Evolutionary conservation across 2,113 vertebrate genomes (phyloP), one percentile per base, ranked within the genome.

Genomic region (Notarius quadriscutis): DNA sequence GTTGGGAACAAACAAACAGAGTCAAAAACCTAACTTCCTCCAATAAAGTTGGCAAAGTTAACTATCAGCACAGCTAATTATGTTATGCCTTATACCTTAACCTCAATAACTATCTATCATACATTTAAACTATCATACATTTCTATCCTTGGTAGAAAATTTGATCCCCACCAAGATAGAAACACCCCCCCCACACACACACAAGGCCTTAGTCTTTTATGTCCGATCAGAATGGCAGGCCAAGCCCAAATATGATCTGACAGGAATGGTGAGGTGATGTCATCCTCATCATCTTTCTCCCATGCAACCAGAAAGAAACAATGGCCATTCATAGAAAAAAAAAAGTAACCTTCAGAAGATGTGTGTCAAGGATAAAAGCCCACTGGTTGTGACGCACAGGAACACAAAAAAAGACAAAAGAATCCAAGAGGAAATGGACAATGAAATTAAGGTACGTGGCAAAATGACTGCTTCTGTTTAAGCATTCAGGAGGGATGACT

Each of bases 361-460:
- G 30, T 34, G 84, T n/a, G 50, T 81, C 27, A 86, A 77, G 83
- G 67, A 86, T 86, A 67, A 88, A 90, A 86, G 74, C 62, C 30
- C 62, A 71, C 67, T 20, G 27, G 11, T 57, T 78, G 41, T 87
- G 84, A 84, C 51, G 58, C 89, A 88, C 84, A 81, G 11, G 25
- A 80, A 57, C 84, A 51, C 77, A 89, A 83, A 34, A 86, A 81
- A 84, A 77, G 50, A 41, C 27, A 81, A 90, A 75, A 30, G 69
- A 53, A 86, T 84, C 50, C 67, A 78, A 51, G 62, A 81, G 69
- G 51, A 88, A 81, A 57, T 74, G 81, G 87, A 84, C 67, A 88
- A 86, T 77, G 77, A 84, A 84, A 90, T 90, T 81, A 81, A 77
- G 65, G 60, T 81, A 86, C 22, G 4, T 67, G 22, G 8, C 41